phyloP scores from a whole-genome alignment of 1,140 invertebrate species.

The Acromyrmex heyeri region DNA sequence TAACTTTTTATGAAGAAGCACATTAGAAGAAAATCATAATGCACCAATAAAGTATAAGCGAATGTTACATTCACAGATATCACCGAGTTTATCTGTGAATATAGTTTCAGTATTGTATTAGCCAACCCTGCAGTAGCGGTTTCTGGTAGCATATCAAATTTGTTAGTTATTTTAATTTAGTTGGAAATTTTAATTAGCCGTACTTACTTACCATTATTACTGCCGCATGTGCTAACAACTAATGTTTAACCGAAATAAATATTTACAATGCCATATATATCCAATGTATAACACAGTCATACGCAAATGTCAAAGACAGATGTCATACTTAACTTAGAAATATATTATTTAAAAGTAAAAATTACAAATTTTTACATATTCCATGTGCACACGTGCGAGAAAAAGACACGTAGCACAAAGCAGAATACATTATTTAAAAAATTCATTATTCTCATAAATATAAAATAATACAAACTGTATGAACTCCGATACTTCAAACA shows the following conservation, averaged over 20 bases:
- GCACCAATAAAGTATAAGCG: neutral
- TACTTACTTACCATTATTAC: constrained; percentile 53
- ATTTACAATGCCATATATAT: neutral
- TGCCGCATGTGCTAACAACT: constrained; percentile 33
- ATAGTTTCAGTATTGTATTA: neutral
- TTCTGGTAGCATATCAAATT: constrained; percentile 12
- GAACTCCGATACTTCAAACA: too few species aligned
- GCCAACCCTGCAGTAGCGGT: neutral
- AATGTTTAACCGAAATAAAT: constrained; percentile 29
- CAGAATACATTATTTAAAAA: neutral
- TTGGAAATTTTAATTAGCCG: constrained; percentile 48
- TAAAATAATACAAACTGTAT: neutral
- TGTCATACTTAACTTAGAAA: constrained; percentile 36
- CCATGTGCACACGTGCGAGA: neutral
- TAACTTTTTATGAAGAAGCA: neutral
- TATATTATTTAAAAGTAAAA: neutral
- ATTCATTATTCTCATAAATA: neutral
- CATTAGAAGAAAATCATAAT: neutral
- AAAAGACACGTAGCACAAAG: neutral
- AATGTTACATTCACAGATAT: neutral
- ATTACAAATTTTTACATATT: neutral
- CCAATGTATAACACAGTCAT: constrained; percentile 11
- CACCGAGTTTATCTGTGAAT: neutral
- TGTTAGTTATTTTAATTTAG: constrained; percentile 31
- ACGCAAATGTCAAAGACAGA: neutral